Conservation (phyloP, 2,113 vertebrate species). For the Stictonetta naevosa region DNA sequence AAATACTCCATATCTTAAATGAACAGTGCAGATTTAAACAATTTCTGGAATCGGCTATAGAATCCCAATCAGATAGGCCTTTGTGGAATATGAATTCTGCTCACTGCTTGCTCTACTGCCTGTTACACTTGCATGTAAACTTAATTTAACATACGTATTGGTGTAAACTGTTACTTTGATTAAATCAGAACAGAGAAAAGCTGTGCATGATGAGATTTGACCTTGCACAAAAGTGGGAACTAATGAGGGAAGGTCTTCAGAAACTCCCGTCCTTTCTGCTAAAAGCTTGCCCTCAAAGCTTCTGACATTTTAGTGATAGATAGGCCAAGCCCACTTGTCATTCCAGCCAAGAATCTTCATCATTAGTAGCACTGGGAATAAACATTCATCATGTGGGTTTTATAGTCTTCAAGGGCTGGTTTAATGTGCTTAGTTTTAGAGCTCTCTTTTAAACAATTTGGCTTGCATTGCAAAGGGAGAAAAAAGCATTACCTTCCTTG, state of each 20-base stretch:
- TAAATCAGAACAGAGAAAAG: neutral
- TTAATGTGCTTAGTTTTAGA: slow-evolving; percentile 39
- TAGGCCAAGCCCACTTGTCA: neutral
- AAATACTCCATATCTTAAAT: neutral
- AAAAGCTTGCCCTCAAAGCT: slow-evolving; percentile 8
- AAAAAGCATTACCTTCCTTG: slow-evolving; percentile 7
- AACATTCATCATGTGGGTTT: slow-evolving; percentile 27
- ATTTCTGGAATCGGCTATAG: neutral
- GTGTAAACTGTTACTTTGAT: neutral
- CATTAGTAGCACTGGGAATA: slow-evolving; percentile 20
- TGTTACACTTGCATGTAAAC: neutral
- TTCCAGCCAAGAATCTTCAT: slow-evolving; percentile 19
- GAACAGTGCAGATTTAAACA: neutral
- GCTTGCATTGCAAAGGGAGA: slow-evolving; percentile 5
- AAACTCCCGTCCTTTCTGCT: neutral
- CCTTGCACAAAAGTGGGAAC: neutral
- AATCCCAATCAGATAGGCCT: neutral
- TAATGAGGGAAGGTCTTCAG: slow-evolving; percentile 1
- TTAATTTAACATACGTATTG: neutral
- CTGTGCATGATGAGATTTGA: neutral
- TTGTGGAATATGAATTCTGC: neutral
- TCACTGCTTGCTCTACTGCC: neutral
- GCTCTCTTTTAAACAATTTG: slow-evolving; percentile 39
- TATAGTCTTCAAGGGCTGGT: slow-evolving; percentile 40
- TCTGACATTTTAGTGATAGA: slow-evolving; percentile 12